phyloP scores from a whole-genome alignment of 2,888 invertebrate species.

The Mesochorus sp. region DNA sequence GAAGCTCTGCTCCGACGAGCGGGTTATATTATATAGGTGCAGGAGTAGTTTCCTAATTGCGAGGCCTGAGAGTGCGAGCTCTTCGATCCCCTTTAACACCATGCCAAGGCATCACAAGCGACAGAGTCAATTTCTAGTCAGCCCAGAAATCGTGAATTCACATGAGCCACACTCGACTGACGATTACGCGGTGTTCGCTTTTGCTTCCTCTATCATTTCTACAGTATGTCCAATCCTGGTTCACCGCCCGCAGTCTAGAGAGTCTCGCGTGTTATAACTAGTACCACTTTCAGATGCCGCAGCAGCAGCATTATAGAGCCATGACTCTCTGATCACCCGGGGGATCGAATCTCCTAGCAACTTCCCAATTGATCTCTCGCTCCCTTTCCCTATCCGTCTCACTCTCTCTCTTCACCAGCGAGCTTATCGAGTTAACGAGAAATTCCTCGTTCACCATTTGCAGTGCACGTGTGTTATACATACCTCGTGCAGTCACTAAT shows the following conservation, averaged over 20 bases:
- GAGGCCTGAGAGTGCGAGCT: conserved; percentile 24
- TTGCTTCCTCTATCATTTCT: conserved; percentile 47
- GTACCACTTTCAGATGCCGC: conserved; percentile 36
- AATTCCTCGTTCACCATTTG: conserved; percentile 19
- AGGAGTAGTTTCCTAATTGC: conserved; percentile 49
- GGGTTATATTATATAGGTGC: conserved; percentile 47
- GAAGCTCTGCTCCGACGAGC: conserved; percentile 10
- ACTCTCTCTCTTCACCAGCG: neutral
- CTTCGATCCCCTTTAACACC: conserved; percentile 49
- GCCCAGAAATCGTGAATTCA: conserved; percentile 9
- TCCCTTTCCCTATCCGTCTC: neutral
- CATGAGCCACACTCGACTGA: conserved; percentile 50
- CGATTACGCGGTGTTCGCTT: conserved; percentile 46
- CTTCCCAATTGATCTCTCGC: conserved; percentile 62
- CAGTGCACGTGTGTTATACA: neutral
- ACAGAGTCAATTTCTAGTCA: conserved; percentile 57
- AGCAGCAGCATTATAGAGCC: conserved; percentile 17
- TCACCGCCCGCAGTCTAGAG: conserved; percentile 27
- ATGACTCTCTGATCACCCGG: conserved; percentile 36
- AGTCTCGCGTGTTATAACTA: conserved; percentile 30
- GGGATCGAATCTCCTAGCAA: conserved; percentile 58
- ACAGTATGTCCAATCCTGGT: conserved; percentile 33
- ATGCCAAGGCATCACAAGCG: conserved; percentile 27
- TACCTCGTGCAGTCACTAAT: neutral
- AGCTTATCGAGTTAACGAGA: conserved; percentile 22